phyloP scores from a whole-genome alignment of 2,113 vertebrate species.

The Perca fluviatilis region DNA sequence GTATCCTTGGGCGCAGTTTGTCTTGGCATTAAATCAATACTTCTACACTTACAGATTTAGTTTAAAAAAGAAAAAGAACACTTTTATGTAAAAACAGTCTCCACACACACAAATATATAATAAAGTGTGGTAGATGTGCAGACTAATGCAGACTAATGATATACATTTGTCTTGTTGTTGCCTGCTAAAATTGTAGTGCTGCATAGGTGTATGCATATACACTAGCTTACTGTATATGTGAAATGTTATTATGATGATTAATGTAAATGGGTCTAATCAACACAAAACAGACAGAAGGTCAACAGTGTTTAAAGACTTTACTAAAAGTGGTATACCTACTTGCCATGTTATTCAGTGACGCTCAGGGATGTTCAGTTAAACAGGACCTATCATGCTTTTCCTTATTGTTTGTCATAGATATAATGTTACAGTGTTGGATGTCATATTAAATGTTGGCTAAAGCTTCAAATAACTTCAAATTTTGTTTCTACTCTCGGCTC shows the following conservation, averaged over 20 bases:
- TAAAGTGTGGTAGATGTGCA: not conserved
- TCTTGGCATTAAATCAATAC: slow-evolving; percentile 10
- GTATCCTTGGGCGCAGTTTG: not conserved
- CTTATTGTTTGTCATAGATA: no score
- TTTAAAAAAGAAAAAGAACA: not conserved
- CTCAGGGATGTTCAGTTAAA: no score
- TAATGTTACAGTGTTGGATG: no score
- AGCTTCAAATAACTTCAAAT: no score
- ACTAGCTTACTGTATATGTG: not conserved
- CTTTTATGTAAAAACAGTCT: not conserved
- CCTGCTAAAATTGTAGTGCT: not conserved
- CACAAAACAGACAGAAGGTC: no score
- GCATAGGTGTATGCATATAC: not conserved
- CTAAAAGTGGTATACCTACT: no score
- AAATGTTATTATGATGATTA: not conserved
- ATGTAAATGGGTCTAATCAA: not conserved
- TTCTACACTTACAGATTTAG: not conserved
- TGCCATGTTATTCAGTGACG: no score
- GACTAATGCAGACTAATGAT: not conserved
- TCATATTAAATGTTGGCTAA: no score
- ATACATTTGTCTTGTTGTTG: not conserved
- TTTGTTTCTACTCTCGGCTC: no score
- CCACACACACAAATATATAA: not conserved
- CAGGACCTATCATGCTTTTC: no score
- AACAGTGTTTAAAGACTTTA: no score